Evolutionary conservation across 2,888 invertebrate species (phyloP).

Genomic region (Invenusta paracnida): DNA sequence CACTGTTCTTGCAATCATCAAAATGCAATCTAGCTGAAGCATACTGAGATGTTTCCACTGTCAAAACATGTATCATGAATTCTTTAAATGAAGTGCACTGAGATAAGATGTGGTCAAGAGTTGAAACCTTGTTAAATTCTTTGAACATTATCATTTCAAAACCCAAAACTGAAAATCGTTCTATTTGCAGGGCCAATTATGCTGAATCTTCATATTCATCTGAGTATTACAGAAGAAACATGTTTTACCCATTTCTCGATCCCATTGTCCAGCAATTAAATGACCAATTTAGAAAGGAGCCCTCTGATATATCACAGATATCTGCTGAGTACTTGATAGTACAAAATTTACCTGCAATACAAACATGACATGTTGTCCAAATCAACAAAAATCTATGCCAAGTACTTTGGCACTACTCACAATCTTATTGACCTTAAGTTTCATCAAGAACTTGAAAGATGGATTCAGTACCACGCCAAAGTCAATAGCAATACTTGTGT

Average conservation of each 20-base stretch:
- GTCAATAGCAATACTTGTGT: neutral
- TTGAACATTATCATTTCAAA: too few species aligned
- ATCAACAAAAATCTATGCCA: neutral
- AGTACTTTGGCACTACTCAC: neutral
- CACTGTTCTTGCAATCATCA: too few species aligned
- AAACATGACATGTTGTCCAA: neutral
- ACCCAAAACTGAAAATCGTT: neutral
- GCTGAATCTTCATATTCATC: constrained; percentile 7
- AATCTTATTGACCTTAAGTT: neutral
- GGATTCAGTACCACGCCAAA: neutral
- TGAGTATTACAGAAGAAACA: constrained; percentile 10
- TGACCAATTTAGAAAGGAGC: constrained; percentile 12
- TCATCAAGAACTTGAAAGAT: constrained; percentile 16
- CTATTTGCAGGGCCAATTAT: neutral
- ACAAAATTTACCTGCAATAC: constrained; percentile 8
- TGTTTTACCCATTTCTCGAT: neutral
- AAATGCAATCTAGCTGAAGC: too few species aligned
- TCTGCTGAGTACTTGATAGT: neutral
- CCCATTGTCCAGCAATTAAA: neutral
- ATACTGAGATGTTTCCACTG: too few species aligned
- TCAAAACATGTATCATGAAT: too few species aligned
- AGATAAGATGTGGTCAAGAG: too few species aligned
- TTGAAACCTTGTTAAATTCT: too few species aligned
- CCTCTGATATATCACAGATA: neutral
- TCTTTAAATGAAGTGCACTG: too few species aligned